A percentile compares a stretch with the other conserved stretches of the same genome.
Evolutionary conservation across 2,113 vertebrate genomes (phyloP).

Genomic region (Blennius ocellaris): DNA sequence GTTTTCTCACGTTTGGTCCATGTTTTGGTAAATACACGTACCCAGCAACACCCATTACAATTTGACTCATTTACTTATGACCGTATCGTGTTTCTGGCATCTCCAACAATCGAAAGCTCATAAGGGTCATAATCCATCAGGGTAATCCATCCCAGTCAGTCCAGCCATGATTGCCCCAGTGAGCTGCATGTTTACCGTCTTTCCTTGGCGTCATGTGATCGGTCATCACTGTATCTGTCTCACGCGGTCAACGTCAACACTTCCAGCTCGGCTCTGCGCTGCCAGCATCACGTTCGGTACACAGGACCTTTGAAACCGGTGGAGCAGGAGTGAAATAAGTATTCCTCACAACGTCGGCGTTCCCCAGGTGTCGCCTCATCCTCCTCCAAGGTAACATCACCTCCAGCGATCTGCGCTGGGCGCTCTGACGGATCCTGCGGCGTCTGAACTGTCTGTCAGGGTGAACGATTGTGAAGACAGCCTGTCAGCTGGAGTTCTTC

Average conservation of each 20-base stretch:
- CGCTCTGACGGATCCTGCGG: neutral
- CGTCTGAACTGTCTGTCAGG: constrained; percentile 1
- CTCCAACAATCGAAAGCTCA: too few species aligned
- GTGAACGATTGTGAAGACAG: constrained; percentile 10
- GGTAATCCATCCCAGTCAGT: too few species aligned
- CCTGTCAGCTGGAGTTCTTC: constrained; percentile 6
- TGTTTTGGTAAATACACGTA: too few species aligned
- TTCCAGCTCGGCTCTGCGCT: neutral
- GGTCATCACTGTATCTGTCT: neutral
- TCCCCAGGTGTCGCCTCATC: neutral
- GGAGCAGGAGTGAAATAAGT: neutral
- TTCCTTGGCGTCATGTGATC: neutral
- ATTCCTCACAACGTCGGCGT: neutral
- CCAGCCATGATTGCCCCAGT: neutral
- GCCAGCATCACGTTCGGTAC: neutral
- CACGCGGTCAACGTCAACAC: neutral
- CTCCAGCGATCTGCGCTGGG: neutral
- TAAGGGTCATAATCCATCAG: too few species aligned
- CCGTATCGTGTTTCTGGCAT: too few species aligned
- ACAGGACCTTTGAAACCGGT: neutral
- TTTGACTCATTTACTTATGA: too few species aligned
- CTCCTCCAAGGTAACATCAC: constrained; percentile 8
- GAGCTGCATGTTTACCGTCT: neutral
- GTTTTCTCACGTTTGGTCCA: too few species aligned
- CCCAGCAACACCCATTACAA: too few species aligned